These are phyloP conservation scores for Limnothrissa miodon DNA, from an alignment of 2,113 vertebrate species.

Conservation along the genomic window DNA sequence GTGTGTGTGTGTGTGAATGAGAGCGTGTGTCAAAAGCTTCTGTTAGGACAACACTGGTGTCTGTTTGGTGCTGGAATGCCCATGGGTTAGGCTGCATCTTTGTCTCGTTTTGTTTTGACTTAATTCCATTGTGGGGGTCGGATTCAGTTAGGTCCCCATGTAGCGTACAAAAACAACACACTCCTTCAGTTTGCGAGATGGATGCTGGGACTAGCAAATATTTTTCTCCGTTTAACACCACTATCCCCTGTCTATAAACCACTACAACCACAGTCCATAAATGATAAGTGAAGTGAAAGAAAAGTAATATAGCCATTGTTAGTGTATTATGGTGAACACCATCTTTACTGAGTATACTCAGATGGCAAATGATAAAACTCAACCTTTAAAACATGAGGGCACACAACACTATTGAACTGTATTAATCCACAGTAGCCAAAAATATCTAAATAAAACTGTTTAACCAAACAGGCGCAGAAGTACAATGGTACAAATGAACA, in stretches of 20 bases:
- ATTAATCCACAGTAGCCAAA: not conserved
- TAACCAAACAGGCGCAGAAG: not conserved
- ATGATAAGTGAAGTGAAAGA: not conserved
- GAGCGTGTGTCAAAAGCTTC: not conserved
- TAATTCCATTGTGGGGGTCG: not conserved
- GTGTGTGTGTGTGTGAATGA: too few species aligned
- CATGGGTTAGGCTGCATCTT: not conserved
- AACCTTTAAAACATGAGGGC: not conserved
- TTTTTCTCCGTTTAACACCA: not conserved
- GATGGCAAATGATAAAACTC: not conserved
- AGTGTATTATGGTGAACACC: not conserved
- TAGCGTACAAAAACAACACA: not conserved
- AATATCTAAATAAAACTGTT: not conserved
- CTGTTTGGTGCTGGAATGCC: not conserved
- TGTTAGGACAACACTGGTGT: not conserved
- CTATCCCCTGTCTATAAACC: not conserved
- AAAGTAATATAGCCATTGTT: not conserved
- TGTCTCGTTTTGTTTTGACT: conserved; percentile 9
- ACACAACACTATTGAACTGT: not conserved
- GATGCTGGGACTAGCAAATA: not conserved
- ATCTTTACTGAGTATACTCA: not conserved
- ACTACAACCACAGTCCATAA: not conserved
- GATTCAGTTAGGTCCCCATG: not conserved
- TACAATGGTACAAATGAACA: too few species aligned
- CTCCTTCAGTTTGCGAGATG: not conserved